Conservation (phyloP, 2,113 vertebrate species). For the Crotalus helleri region DNA sequence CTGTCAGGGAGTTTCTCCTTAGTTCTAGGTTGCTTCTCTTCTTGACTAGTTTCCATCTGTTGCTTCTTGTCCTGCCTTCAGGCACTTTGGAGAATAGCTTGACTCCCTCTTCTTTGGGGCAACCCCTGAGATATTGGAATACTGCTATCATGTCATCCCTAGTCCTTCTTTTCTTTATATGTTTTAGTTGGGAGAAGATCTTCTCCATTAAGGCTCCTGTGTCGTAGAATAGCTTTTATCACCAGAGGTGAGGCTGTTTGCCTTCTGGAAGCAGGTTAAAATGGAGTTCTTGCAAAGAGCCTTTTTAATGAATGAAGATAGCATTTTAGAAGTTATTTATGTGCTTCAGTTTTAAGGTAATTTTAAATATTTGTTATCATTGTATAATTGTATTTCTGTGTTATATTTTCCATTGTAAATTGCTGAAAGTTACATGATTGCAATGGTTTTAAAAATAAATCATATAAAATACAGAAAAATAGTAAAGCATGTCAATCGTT, state of each 20-base stretch:
- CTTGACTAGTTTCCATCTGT: too few relatives aligned
- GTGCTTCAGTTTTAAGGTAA: not conserved
- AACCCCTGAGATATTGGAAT: too few relatives aligned
- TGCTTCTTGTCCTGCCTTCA: too few relatives aligned
- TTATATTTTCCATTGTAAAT: not conserved
- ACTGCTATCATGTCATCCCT: too few relatives aligned
- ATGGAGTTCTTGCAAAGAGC: not conserved
- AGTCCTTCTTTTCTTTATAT: too few relatives aligned
- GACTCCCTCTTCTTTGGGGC: too few relatives aligned
- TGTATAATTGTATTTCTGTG: not conserved
- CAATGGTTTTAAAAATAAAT: not conserved
- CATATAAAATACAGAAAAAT: not conserved
- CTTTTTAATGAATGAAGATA: not conserved
- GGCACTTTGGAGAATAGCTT: too few relatives aligned
- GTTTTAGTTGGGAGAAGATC: not conserved
- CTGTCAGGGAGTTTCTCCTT: too few relatives aligned
- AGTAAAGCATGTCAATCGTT: not conserved
- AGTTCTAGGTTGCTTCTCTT: too few relatives aligned
- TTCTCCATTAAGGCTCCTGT: not conserved
- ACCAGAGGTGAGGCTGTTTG: not conserved
- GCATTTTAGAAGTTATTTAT: not conserved
- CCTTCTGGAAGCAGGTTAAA: not conserved
- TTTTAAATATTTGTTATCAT: not conserved
- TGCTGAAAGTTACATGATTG: not conserved
- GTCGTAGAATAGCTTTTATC: not conserved